Base-by-base conservation (phyloP, 2,888 invertebrate genomes). In the Chouioia cunea region DNA sequence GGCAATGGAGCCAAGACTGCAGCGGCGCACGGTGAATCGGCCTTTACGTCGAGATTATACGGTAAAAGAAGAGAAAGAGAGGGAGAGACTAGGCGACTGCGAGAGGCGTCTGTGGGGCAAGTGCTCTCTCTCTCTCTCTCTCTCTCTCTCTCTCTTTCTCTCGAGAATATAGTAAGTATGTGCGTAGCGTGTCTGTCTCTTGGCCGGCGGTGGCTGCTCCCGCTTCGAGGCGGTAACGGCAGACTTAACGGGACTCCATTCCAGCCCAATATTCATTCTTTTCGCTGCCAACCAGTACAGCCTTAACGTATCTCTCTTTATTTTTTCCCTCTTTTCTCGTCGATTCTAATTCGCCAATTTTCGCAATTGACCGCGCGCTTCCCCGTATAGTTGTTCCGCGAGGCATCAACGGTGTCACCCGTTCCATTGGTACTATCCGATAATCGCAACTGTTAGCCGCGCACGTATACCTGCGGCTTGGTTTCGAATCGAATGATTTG, bases 181-280 rank as follows among this genome's bases (percentile, higher is more conserved):
- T 56, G 48, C 58, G 23, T 43, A 58, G 65, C 65, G 65, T 52
- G 67, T 68, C 62, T 47, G 67, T 54, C 65, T 65, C 52, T 54
- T 43, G 47, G 36, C 3, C 50, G 50, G 18, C 18, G 15, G 14
- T 23, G 12, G 43, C 44, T 4, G 14, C 23, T 43, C 52, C 73
- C 74, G 50, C 78, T 78, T 79, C 83, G 79, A 83, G 83, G 83
- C 83, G 81, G 82, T 85, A 85, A 85, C 85, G 84, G 85, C 83
- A 85, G 81, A 81, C 77, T 76, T 84, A 85, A 85, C 85, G 85
- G 85, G 81, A 83, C 79, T 70, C 77, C 81, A 82, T 83, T 83
- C 83, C 82, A 81, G 81, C 81, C 83, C 80, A 84, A 84, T 84
- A 83, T 84, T 84, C 81, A 83, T 82, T 83, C 83, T 84, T 84